Evolutionary conservation across 2,113 vertebrate species (phyloP).

Genomic region (Sapajus apella): DNA sequence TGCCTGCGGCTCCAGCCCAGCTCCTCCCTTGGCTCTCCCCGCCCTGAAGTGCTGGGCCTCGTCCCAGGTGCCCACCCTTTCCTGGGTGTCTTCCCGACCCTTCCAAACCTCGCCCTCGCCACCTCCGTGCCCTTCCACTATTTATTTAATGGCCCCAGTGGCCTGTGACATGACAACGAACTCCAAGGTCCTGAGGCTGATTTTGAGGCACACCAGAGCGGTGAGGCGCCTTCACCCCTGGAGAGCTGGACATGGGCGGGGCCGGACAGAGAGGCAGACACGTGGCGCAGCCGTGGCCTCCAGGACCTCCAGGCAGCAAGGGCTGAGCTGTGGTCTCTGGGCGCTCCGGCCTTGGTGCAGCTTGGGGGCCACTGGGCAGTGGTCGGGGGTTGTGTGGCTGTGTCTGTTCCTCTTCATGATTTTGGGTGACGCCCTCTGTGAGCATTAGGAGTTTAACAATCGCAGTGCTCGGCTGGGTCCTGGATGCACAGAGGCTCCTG

Average conservation of each 20-base stretch:
- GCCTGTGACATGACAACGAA: background rate
- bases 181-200: background rate
- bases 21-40: background rate
- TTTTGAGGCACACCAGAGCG: background rate
- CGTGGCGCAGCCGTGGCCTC: background rate
- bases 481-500: background rate
- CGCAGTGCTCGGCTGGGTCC: background rate
- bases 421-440: background rate
- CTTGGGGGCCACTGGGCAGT: background rate
- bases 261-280: background rate
- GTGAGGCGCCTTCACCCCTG: background rate
- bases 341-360: too few species aligned
- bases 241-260: background rate
- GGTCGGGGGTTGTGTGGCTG: background rate
- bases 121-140: accelerated
- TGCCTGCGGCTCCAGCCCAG: accelerated
- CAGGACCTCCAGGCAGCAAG: background rate
- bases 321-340: background rate
- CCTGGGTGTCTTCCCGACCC: accelerated
- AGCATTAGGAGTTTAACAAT: background rate
- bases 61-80: background rate
- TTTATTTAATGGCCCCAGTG: background rate
- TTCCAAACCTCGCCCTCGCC: accelerated
- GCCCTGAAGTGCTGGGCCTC: too few species aligned
- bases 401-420: background rate